A percentile compares a stretch with the other conserved stretches of the same genome.
Evolutionary conservation across 2,797 vertebrate genomes (phyloP).

Genomic region (Sebastiscus albofasciatus): DNA sequence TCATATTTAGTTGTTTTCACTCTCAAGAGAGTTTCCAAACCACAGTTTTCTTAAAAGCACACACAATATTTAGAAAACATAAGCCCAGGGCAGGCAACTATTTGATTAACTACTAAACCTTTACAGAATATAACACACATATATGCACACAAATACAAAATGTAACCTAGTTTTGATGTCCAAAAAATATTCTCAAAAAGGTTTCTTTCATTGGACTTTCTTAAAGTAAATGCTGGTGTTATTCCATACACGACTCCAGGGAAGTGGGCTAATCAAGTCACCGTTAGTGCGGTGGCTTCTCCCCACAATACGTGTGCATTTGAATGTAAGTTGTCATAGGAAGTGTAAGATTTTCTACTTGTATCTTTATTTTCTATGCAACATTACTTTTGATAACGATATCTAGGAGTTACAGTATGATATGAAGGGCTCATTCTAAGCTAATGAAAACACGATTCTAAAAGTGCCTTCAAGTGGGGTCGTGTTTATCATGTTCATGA

Average conservation of each 20-base stretch:
- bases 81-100: neutral
- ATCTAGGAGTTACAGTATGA: no score
- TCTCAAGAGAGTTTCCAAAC: neutral
- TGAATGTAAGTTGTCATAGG: no score
- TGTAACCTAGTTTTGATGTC: neutral
- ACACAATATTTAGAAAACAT: conserved; percentile 3
- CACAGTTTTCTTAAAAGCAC: conserved; percentile 3
- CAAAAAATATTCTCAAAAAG: fast-evolving
- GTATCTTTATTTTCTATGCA: no score
- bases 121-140: neutral
- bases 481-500: no score
- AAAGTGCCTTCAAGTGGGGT: no score
- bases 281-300: no score
- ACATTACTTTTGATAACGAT: no score
- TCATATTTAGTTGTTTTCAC: conserved; percentile 1
- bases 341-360: no score
- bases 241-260: neutral
- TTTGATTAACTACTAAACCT: neutral
- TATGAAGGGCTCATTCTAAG: no score
- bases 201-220: neutral
- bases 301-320: no score
- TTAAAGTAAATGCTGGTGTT: neutral
- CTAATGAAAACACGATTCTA: no score
- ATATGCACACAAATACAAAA: neutral
- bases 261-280: no score